Evolutionary conservation across 2,113 vertebrate genomes (phyloP), one percentile per base, ranked within the genome.

Genomic region (Leptodactylus fuscus): DNA sequence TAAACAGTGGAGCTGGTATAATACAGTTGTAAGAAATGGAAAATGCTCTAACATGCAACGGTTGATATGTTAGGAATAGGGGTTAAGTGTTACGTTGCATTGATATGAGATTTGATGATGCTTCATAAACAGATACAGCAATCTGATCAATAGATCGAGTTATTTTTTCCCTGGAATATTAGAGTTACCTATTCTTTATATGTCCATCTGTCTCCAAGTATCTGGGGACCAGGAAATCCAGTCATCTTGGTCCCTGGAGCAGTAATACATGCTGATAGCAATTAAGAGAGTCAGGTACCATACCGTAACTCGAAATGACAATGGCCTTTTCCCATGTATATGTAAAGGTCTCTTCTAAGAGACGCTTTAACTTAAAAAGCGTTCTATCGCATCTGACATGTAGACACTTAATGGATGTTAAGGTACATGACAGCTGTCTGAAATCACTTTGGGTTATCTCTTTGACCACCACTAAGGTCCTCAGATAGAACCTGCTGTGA

Each of bases 371-470:
- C 16, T 27, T 41, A 60, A 15, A 60, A 80, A 62, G 53, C 77
- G 15, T 29, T 49, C 73, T 51, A 48, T 51, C 46, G 48, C 32
- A 69, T 69, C 44, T 76, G 73, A 76, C 53, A 62, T 80, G 77
- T 80, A 41, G 77, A 80, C 77, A 27, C 36, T 38, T 80, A 80
- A 80, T 80, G 77, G 77, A 80, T 80, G 77, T 80, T 62, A 80
- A 62, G 55, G 77, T 79, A 80, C 77, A 62, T 80, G 77, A 80
- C 77, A 80, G 58, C 41, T 81, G 79, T 81, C 79, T 81, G n/a
- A 69, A 81, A 69, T 81, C 79, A 69, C 60, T 81, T 69, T 67
- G 41, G 58, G 79, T 65, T 81, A 81, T 81, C 79, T 34, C 41
- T 69, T 67, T 69, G 79, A 67, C 79, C 79, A 67, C 10, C 41